Percentiles rank a stretch among this genome's conserved stretches.
These are phyloP conservation scores for Folsomia manolachei DNA, from an alignment of 2,888 invertebrate species.

Conservation along the genomic window DNA sequence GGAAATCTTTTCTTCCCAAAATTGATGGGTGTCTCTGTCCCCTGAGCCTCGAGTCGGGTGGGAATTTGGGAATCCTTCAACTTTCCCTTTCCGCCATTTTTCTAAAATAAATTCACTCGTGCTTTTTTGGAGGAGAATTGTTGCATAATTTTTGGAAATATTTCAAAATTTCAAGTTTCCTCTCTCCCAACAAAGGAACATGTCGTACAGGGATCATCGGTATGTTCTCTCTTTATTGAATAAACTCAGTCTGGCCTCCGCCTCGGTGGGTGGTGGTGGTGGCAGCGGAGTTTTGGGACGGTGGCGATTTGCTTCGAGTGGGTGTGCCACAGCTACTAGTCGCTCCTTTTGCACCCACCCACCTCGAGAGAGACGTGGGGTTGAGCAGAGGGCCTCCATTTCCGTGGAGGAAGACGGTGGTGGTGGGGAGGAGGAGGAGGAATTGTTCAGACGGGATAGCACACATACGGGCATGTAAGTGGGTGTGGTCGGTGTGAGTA, in stretches of 20 bases:
- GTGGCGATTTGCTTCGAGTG: neutral
- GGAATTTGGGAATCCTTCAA: too few species aligned
- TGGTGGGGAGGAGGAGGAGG: neutral
- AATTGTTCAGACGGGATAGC: neutral
- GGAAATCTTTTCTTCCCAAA: too few species aligned
- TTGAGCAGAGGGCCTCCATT: neutral
- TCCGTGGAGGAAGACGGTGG: neutral
- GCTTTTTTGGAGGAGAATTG: neutral
- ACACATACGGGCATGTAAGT: neutral
- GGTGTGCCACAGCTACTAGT: neutral
- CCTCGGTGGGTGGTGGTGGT: constrained; percentile 14
- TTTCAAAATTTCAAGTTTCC: neutral
- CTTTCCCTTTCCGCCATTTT: neutral
- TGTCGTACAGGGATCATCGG: constrained; percentile 47
- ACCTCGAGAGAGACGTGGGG: neutral
- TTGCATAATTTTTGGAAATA: neutral
- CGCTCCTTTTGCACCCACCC: too few species aligned
- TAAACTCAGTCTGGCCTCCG: neutral
- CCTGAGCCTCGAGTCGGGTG: too few species aligned
- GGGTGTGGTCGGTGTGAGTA: neutral
- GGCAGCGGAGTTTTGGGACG: constrained; percentile 13
- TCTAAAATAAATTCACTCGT: neutral
- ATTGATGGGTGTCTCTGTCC: too few species aligned
- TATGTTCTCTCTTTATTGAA: constrained; percentile 30
- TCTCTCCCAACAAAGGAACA: constrained; percentile 13